Evolutionary conservation across 2,113 vertebrate genomes (phyloP).

Genomic region (Aegotheles bennettii): DNA sequence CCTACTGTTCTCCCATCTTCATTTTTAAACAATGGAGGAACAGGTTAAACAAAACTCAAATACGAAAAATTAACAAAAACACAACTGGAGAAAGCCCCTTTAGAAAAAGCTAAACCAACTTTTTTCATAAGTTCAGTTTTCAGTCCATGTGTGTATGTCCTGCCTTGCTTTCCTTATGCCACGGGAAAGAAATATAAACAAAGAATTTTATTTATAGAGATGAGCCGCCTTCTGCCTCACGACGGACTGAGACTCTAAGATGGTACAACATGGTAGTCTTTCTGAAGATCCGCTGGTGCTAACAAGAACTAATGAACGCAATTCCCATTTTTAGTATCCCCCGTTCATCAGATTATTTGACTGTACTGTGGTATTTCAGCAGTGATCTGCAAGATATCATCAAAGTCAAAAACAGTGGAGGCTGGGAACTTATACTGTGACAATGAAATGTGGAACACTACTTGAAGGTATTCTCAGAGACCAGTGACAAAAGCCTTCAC

Average conservation of each 20-base stretch:
- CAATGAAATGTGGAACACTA: not conserved
- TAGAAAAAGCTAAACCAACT: not conserved
- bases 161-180: not conserved
- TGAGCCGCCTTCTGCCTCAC: not conserved
- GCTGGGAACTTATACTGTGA: not conserved
- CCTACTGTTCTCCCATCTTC: not conserved
- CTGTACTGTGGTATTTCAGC: not conserved
- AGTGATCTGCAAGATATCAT: not conserved
- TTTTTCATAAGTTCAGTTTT: not conserved
- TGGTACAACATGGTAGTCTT: not conserved
- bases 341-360: conserved; percentile 29
- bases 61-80: not conserved
- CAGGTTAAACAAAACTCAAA: not conserved
- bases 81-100: not conserved
- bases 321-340: not conserved
- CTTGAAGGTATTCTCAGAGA: not conserved
- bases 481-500: not conserved
- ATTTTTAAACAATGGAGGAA: not conserved
- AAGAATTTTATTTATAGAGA: not conserved
- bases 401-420: not conserved
- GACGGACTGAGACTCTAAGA: not conserved
- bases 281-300: not conserved
- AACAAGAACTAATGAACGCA: conserved; percentile 14
- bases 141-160: not conserved
- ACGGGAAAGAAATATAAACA: not conserved